phyloP scores from a whole-genome alignment of 2,797 vertebrate genomes.

The Sebastiscus tertius region DNA sequence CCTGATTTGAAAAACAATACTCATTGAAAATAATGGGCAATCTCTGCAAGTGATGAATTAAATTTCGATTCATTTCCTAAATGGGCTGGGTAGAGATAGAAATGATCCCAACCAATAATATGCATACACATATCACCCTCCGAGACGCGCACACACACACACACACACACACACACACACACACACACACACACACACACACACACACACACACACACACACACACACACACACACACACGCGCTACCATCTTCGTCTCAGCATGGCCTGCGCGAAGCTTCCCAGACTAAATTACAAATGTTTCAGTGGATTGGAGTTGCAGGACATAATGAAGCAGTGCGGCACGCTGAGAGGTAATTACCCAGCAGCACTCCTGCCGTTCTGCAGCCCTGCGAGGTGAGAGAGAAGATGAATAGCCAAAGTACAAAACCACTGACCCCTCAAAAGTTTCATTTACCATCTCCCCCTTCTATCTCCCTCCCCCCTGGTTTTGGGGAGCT shows the following conservation, averaged over 20 bases:
- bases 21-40: conserved; percentile 67
- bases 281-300: conserved; percentile 94
- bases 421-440: conserved; percentile 97
- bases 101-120: conserved; percentile 68
- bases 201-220: conserved; percentile 37
- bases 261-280: conserved; percentile 71
- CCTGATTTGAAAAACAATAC: conserved; percentile 64
- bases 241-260: conserved; percentile 67
- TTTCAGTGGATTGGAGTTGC: conserved; percentile 89
- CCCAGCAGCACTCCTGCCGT: conserved; percentile 90
- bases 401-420: conserved; percentile 93
- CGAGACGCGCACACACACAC: conserved; percentile 24
- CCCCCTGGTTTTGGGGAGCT: conserved; percentile 88
- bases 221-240: conserved; percentile 35
- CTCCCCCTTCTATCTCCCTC: conserved; percentile 66
- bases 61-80: conserved; percentile 73
- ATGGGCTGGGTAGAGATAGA: conserved; percentile 61
- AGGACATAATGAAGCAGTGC: conserved; percentile 95
- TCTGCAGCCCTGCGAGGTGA: conserved; percentile 89
- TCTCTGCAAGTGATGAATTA: conserved; percentile 68
- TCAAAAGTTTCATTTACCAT: conserved; percentile 97
- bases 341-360: conserved; percentile 98
- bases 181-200: conserved; percentile 34
- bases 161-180: conserved; percentile 31
- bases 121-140: conserved; percentile 54